Conservation (phyloP, 2,113 vertebrate genomes). For the Syngnathus typhle region DNA sequence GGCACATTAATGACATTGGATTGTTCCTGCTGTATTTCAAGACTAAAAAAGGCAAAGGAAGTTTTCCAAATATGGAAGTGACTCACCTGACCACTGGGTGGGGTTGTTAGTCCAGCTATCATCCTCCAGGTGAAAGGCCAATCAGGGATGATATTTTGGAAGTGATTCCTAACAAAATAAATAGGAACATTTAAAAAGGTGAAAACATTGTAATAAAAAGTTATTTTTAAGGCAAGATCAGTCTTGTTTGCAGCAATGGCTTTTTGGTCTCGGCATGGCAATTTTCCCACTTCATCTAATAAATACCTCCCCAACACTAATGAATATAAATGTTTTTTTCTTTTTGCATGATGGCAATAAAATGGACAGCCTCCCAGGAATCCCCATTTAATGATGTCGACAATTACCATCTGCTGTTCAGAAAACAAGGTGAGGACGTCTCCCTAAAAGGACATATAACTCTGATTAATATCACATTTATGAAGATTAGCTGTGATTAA, state of each 20-base stretch:
- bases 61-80: slow-evolving; percentile 23
- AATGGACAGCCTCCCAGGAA: slow-evolving; percentile 30
- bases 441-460: slow-evolving; percentile 34
- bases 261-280: neutral
- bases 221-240: neutral
- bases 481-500: slow-evolving; percentile 57
- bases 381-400: slow-evolving; percentile 36
- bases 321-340: slow-evolving; percentile 26
- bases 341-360: slow-evolving; percentile 32
- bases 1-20: slow-evolving; percentile 13
- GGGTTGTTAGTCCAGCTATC: slow-evolving; percentile 64
- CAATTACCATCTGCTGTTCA: slow-evolving; percentile 49
- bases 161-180: neutral
- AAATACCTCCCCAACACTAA: slow-evolving; percentile 23
- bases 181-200: neutral
- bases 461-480: slow-evolving; percentile 46
- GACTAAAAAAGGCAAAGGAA: slow-evolving; percentile 14
- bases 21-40: slow-evolving; percentile 16
- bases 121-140: slow-evolving; percentile 58
- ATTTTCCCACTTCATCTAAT: slow-evolving; percentile 15
- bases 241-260: neutral
- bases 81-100: slow-evolving; percentile 64
- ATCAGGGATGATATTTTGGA: neutral
- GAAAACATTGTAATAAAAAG: slow-evolving; percentile 6
- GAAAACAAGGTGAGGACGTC: slow-evolving; percentile 49